Evolutionary conservation across 1,140 invertebrate genomes (phyloP).

Genomic region (Megathymus violae): DNA sequence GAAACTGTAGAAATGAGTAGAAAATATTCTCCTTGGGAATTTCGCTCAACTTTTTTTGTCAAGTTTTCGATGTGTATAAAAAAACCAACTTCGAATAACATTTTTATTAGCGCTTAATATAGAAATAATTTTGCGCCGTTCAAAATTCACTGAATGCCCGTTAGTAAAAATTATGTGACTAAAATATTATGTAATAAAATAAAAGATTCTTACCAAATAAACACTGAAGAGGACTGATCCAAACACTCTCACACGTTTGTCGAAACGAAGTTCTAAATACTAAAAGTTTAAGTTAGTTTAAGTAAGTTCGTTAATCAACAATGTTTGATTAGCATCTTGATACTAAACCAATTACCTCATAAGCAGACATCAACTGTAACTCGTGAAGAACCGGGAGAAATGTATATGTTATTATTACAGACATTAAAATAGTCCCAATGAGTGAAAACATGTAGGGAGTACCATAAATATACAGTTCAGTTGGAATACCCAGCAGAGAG

Average conservation of each 20-base stretch:
- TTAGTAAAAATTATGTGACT: too few relatives aligned
- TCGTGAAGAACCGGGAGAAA: conserved; percentile 93
- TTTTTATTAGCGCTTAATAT: too few relatives aligned
- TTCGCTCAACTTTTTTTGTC: too few relatives aligned
- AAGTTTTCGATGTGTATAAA: too few relatives aligned
- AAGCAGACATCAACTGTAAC: conserved; percentile 91
- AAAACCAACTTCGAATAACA: too few relatives aligned
- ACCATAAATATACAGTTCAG: conserved; percentile 93
- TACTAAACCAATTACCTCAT: conserved; percentile 89
- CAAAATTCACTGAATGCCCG: too few relatives aligned
- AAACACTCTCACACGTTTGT: conserved; percentile 88
- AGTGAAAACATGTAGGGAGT: conserved; percentile 88
- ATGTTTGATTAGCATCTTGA: too few relatives aligned
- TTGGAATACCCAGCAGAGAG: conserved; percentile 89
- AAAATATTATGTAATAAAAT: too few relatives aligned
- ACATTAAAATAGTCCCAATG: conserved; percentile 86
- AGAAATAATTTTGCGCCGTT: too few relatives aligned
- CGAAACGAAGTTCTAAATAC: conserved; percentile 92
- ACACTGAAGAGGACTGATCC: conserved; percentile 90
- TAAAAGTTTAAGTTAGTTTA: conserved; percentile 82
- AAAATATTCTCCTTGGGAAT: too few relatives aligned
- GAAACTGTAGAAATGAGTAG: too few relatives aligned
- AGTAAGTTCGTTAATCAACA: too few relatives aligned
- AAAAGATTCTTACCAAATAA: conserved; percentile 85
- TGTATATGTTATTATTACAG: conserved; percentile 86